Evolutionary conservation across 2,888 invertebrate species (phyloP).

Genomic region (Euproctis similis): DNA sequence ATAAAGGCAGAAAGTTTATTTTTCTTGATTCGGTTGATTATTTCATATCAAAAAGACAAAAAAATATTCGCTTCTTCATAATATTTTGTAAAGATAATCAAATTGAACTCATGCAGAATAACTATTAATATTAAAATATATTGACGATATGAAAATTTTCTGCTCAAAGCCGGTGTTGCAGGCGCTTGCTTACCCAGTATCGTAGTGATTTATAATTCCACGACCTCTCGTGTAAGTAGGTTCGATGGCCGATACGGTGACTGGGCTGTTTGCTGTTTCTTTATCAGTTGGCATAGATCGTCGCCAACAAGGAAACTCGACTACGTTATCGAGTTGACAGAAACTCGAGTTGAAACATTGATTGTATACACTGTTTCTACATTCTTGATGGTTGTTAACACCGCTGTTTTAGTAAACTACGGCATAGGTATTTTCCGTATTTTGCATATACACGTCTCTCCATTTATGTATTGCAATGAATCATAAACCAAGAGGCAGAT

Average conservation of each 20-base stretch:
- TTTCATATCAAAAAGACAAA: too few relatives aligned
- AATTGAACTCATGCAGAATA: neutral
- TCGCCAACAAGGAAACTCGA: constrained; percentile 37
- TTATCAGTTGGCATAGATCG: constrained; percentile 44
- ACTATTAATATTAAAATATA: too few relatives aligned
- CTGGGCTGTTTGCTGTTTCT: constrained; percentile 20
- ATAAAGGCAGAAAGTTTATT: too few relatives aligned
- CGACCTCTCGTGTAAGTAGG: constrained; percentile 7
- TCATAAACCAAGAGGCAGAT: too few relatives aligned
- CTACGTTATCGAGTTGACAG: constrained; percentile 31
- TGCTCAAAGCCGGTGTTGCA: constrained; percentile 1
- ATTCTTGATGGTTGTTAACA: too few relatives aligned
- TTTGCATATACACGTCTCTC: too few relatives aligned
- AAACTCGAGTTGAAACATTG: constrained; percentile 30
- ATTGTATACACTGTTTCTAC: constrained; percentile 15
- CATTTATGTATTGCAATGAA: too few relatives aligned
- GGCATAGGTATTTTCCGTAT: too few relatives aligned
- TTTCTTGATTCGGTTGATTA: too few relatives aligned
- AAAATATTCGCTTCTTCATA: too few relatives aligned
- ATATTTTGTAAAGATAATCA: too few relatives aligned
- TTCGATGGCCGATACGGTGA: constrained; percentile 27
- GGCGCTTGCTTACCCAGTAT: neutral
- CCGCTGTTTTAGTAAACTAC: too few relatives aligned
- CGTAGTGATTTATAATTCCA: constrained; percentile 2
- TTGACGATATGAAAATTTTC: neutral